Evolutionary conservation across 1,140 invertebrate species (phyloP), one percentile per base, ranked within the genome.

Genomic region (Drosophila quadrilineata): DNA sequence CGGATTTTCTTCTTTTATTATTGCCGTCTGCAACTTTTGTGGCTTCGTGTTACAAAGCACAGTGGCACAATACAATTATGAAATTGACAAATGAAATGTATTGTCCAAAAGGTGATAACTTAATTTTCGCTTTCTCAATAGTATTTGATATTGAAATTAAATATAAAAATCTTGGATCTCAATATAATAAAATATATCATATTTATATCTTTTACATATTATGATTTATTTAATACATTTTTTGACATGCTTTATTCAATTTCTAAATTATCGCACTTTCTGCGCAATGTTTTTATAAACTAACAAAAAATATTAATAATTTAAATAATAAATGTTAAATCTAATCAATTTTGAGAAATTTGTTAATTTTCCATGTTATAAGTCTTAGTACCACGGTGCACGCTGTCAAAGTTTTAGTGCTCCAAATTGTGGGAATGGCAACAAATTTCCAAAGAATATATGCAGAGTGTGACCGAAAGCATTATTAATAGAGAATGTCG

Each of bases 1-100:
- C 79, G 79, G 79, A 85, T 84, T 84, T 84, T 85, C 79, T 60
- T 79, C 80, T 73, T 77, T 84, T 85, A 85, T 84, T 77, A 79
- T 71, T 60, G 65, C 66, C 28, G 35, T 50, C 4, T 28, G 56
- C 38, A 53, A 43, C 69, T 60, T 82, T 57, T 62, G 71, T 52
- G 68, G 33, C 29, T 45, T 26, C 33, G 28, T 46, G 9, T 4
- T 29, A 29, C 31, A 36, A 40, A 16, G 70, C 38, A 77, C 70
- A 65, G 46, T 77, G 75, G 56, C 2, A 0, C 16, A 16, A 56
- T 5, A 6, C 1, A 19, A 16, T 3, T n/a, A 12, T 2, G 16
- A 38, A 16, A 24, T 26, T n/a, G 3, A 5, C 6, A 3, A 10
- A n/a, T n/a, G n/a, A n/a, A n/a, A n/a, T n/a, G n/a, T n/a, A n/a